These are phyloP conservation scores for Trididemnum miniatum DNA, from an alignment of 23 tunicate genomes.

Conservation along the genomic window DNA sequence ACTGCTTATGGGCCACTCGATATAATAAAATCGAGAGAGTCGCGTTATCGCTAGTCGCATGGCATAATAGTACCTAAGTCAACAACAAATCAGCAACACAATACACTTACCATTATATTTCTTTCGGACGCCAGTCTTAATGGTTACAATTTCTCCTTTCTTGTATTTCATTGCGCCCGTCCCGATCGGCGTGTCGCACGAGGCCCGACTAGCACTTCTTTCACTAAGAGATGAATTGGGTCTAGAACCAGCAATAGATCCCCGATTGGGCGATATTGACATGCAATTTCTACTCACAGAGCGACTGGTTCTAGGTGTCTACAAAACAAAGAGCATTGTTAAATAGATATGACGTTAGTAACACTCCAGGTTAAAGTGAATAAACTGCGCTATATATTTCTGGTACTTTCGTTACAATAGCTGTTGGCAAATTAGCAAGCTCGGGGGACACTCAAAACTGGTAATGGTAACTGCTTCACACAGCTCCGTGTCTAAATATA, in stretches of 20 bases:
- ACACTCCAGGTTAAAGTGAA: no score
- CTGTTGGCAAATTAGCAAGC: no score
- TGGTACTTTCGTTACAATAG: no score
- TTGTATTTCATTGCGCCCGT: slow-evolving; percentile 73
- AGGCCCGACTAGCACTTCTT: slow-evolving; percentile 81
- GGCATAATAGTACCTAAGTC: no score
- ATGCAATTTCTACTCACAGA: slow-evolving; percentile 57
- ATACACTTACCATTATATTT: slow-evolving; percentile 92
- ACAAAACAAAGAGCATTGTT: neutral
- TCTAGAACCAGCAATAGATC: slow-evolving; percentile 56
- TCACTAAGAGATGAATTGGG: slow-evolving; percentile 84
- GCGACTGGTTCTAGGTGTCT: slow-evolving; percentile 49
- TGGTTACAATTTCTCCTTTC: slow-evolving; percentile 93
- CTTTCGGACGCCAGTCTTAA: slow-evolving; percentile 88
- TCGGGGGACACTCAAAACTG: no score
- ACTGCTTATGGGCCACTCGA: no score
- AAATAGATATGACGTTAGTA: neutral
- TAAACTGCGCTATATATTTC: no score
- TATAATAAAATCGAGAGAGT: no score
- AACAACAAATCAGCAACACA: no score
- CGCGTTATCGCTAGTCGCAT: no score
- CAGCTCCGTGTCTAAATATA: no score
- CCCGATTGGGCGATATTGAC: slow-evolving; percentile 51
- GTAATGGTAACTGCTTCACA: no score
- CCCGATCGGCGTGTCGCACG: slow-evolving; percentile 66